Evolutionary conservation across 2,113 vertebrate species (phyloP).

Genomic region (Andinoacara biseriatus): DNA sequence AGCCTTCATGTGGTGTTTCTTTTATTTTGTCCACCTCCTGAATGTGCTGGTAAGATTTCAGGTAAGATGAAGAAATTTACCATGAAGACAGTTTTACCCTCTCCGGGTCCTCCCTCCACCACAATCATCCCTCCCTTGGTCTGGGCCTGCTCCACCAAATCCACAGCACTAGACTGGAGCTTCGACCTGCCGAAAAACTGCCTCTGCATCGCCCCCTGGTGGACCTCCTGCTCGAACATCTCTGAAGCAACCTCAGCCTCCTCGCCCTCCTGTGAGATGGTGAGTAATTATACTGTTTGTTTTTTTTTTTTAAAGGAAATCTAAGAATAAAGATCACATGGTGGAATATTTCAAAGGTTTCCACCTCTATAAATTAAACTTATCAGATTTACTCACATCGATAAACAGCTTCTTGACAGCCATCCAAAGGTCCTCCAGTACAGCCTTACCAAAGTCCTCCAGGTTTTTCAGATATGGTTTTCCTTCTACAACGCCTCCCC

Average conservation of each 20-base stretch:
- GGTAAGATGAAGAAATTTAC: conserved; percentile 28
- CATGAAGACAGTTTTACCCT: conserved; percentile 88
- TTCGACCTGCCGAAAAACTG: conserved; percentile 79
- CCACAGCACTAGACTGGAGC: conserved; percentile 60
- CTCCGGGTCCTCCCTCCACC: conserved; percentile 80
- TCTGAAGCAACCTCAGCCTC: conserved; percentile 49
- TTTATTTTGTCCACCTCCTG: neutral
- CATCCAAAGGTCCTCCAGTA: conserved; percentile 85
- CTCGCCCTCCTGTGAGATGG: conserved; percentile 48
- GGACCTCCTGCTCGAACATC: conserved; percentile 75
- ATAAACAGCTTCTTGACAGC: conserved; percentile 73
- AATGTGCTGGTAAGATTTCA: fast-evolving
- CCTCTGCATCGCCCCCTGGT: conserved; percentile 77
- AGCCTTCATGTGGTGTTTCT: neutral
- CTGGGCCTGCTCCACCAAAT: conserved; percentile 65
- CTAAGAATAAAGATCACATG: fast-evolving
- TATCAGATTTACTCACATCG: conserved; percentile 62
- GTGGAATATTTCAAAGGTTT: neutral
- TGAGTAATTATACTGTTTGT: neutral
- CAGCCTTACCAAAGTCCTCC: conserved; percentile 81
- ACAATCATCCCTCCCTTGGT: conserved; percentile 78
- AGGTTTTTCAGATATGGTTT: conserved; percentile 82
- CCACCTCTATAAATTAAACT: neutral
- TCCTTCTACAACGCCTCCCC: conserved; percentile 83
- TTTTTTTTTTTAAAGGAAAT: neutral